Percentiles rank a stretch among this genome's conserved stretches.
Conservation (phyloP, 2,113 vertebrate species). For the Oryctolagus cuniculus region DNA sequence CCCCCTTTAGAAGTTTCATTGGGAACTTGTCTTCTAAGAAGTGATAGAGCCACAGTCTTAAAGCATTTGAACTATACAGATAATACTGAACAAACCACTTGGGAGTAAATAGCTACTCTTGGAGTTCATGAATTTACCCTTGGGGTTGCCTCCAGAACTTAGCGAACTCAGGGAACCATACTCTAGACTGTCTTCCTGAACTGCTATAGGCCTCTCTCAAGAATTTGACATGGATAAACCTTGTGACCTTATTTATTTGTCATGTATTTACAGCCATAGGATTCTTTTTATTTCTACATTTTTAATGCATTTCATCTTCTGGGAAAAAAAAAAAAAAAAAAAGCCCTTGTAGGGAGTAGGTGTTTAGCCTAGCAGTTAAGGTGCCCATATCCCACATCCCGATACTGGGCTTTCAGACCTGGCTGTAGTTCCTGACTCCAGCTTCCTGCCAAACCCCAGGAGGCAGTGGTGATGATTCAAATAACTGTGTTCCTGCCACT, state of each 20-base stretch:
- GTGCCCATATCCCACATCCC: too few species aligned
- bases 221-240: slow-evolving; percentile 68
- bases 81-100: slow-evolving; percentile 51
- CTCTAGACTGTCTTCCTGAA: slow-evolving; percentile 77
- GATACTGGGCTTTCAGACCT: too few species aligned
- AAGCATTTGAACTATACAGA: slow-evolving; percentile 42
- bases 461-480: too few species aligned
- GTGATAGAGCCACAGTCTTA: slow-evolving; percentile 70
- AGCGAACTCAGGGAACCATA: slow-evolving; percentile 87
- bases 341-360: slow-evolving; percentile 48
- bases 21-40: slow-evolving; percentile 40
- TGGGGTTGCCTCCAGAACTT: slow-evolving; percentile 76
- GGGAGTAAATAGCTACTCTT: slow-evolving; percentile 23
- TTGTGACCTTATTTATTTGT: slow-evolving; percentile 78
- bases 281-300: slow-evolving; percentile 69
- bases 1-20: slow-evolving; percentile 40
- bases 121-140: slow-evolving; percentile 32
- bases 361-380: too few species aligned
- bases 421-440: too few species aligned
- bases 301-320: slow-evolving; percentile 51
- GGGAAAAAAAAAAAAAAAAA: background rate
- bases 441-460: too few species aligned
- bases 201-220: slow-evolving; percentile 52
- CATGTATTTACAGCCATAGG: slow-evolving; percentile 57
- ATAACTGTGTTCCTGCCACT: too few species aligned